These are phyloP conservation scores for Esox masquinongy DNA, from an alignment of 2,797 vertebrate genomes.

Conservation along the genomic window DNA sequence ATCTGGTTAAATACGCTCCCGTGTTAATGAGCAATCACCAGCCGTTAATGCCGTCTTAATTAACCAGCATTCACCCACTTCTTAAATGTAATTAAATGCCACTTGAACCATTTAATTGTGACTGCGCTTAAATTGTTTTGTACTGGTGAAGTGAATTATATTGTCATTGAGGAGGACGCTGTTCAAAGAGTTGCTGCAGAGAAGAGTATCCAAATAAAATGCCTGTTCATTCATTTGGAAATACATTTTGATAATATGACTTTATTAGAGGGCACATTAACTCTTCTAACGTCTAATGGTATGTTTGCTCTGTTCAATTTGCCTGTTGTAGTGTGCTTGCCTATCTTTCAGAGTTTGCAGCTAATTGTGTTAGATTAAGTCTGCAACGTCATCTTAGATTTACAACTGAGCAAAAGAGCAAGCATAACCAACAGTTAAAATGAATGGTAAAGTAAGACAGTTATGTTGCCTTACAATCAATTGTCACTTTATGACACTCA, in stretches of 20 bases:
- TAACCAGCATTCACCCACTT: slow-evolving; percentile 49
- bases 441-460: neutral
- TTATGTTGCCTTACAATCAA: neutral
- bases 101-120: slow-evolving; percentile 49
- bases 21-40: slow-evolving; percentile 44
- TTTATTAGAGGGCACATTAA: slow-evolving; percentile 43
- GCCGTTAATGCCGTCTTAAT: slow-evolving; percentile 51
- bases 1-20: slow-evolving; percentile 35
- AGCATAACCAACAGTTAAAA: neutral
- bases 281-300: slow-evolving; percentile 28
- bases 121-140: slow-evolving; percentile 50
- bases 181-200: slow-evolving; percentile 37
- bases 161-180: slow-evolving; percentile 36
- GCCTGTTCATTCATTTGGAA: slow-evolving; percentile 46
- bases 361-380: neutral
- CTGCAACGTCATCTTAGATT: neutral
- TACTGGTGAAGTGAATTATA: slow-evolving; percentile 43
- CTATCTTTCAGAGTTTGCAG: neutral
- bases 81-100: slow-evolving; percentile 52
- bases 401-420: neutral
- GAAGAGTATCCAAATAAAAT: slow-evolving; percentile 44
- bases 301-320: neutral
- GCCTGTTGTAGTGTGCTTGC: neutral
- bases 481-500: neutral
- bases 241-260: slow-evolving; percentile 51